Evolutionary conservation across 2,797 vertebrate species (phyloP).

Genomic region (Allobates femoralis): DNA sequence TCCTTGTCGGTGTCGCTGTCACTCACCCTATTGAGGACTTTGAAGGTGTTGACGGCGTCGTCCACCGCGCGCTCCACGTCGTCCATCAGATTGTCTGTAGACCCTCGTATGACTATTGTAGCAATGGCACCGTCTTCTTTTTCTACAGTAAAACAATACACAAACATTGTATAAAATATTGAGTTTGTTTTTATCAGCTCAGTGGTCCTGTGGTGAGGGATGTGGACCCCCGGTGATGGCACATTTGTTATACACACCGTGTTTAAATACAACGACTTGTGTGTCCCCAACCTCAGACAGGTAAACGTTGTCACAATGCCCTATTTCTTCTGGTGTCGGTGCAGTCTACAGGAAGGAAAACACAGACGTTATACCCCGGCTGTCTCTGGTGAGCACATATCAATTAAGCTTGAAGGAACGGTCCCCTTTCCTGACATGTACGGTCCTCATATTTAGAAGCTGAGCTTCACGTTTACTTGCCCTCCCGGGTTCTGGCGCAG

Average conservation of each 20-base stretch:
- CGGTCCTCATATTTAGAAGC: too few species aligned
- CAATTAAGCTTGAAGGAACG: too few species aligned
- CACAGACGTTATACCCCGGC: too few species aligned
- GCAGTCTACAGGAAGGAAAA: conserved; percentile 76
- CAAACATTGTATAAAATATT: background rate
- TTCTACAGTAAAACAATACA: conserved; percentile 75
- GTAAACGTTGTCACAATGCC: conserved; percentile 89
- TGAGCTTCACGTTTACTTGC: too few species aligned
- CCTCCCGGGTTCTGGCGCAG: too few species aligned
- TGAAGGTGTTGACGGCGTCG: conserved; percentile 97
- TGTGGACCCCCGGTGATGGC: background rate
- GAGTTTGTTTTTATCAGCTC: background rate
- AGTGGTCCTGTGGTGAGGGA: too few species aligned
- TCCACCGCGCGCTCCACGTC: conserved; percentile 96
- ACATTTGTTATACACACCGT: conserved; percentile 77
- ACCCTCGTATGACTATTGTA: conserved; percentile 93
- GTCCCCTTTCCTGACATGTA: too few species aligned
- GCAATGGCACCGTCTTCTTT: conserved; percentile 94
- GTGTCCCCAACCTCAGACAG: conserved; percentile 95
- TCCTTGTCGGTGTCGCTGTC: background rate
- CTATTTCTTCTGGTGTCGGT: conserved; percentile 94
- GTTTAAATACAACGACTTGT: conserved; percentile 97
- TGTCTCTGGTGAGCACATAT: too few species aligned
- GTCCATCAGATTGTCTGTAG: conserved; percentile 98
- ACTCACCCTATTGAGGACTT: conserved; percentile 93